These are phyloP conservation scores for Cryptocephalus moraei DNA, from an alignment of 2,888 invertebrate species.

Conservation along the genomic window DNA sequence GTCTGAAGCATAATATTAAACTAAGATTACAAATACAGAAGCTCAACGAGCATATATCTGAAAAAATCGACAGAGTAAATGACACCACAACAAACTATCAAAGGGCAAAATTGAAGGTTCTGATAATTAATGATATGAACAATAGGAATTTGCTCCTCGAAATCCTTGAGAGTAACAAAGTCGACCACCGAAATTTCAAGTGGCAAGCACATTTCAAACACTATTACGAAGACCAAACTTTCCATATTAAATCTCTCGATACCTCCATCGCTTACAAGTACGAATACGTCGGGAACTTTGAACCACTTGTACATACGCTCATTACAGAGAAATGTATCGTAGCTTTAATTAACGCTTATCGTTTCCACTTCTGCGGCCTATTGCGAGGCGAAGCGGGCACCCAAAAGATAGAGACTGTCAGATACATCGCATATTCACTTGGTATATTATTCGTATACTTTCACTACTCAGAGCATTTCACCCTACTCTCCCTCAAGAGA, in stretches of 20 bases:
- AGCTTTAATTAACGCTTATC: slow-evolving; percentile 68
- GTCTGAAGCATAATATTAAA: slow-evolving; percentile 16
- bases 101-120: slow-evolving; percentile 36
- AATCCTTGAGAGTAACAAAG: slow-evolving; percentile 48
- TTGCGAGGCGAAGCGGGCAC: slow-evolving; percentile 70
- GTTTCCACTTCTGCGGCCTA: slow-evolving; percentile 67
- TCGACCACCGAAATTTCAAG: slow-evolving; percentile 52
- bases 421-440: slow-evolving; percentile 77
- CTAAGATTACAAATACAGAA: slow-evolving; percentile 15
- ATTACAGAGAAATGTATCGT: slow-evolving; percentile 67
- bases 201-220: slow-evolving; percentile 72
- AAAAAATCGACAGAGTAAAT: slow-evolving; percentile 25
- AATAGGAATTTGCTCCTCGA: slow-evolving; percentile 64
- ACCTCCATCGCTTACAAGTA: slow-evolving; percentile 66
- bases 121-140: slow-evolving; percentile 29
- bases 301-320: slow-evolving; percentile 59
- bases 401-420: slow-evolving; percentile 81
- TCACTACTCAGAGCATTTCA: slow-evolving; percentile 71
- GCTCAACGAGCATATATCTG: slow-evolving; percentile 9
- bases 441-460: slow-evolving; percentile 52
- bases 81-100: slow-evolving; percentile 17
- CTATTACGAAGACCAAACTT: slow-evolving; percentile 55
- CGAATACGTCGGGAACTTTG: slow-evolving; percentile 70
- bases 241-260: slow-evolving; percentile 60
- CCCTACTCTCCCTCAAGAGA: slow-evolving; percentile 40